These are phyloP conservation scores for Drosophila nigricruria DNA, from an alignment of 2,888 invertebrate genomes.

Conservation along the genomic window DNA sequence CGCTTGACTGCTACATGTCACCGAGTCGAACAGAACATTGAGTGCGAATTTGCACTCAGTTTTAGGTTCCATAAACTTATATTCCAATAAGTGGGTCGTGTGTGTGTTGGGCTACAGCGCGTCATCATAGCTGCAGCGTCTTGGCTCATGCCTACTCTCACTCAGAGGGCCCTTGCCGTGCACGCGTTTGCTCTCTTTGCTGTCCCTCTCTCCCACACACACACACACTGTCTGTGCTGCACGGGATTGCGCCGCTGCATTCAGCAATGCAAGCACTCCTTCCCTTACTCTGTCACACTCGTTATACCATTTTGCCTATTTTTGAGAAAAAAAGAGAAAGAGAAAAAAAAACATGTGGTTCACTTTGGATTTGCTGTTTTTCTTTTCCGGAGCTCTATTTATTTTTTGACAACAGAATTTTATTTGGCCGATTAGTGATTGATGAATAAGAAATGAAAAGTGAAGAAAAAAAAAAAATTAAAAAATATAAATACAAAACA, in stretches of 20 bases:
- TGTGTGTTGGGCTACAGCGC: neutral
- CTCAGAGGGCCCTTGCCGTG: neutral
- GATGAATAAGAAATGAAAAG: neutral
- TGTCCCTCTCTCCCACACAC: neutral
- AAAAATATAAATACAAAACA: neutral
- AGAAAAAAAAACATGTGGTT: neutral
- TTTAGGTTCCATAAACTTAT: constrained; percentile 8
- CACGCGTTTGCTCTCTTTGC: neutral
- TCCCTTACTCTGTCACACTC: neutral
- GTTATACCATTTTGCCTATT: constrained; percentile 10
- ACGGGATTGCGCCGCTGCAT: neutral
- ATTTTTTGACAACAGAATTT: neutral
- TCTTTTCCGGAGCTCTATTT: neutral
- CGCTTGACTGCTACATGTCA: constrained; percentile 23
- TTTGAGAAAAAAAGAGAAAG: neutral
- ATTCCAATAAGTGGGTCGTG: constrained; percentile 3
- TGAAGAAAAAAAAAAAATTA: constrained; percentile 1
- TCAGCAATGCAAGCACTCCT: neutral
- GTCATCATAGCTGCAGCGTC: constrained; percentile 9
- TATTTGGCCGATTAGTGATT: too few species aligned
- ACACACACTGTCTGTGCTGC: neutral
- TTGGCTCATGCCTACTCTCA: neutral
- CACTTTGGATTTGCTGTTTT: neutral
- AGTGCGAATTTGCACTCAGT: constrained; percentile 2
- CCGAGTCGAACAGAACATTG: neutral